Percentiles rank a stretch among this genome's conserved stretches.
Evolutionary conservation across 2,888 invertebrate species (phyloP).

Genomic region (Ophraella communa): DNA sequence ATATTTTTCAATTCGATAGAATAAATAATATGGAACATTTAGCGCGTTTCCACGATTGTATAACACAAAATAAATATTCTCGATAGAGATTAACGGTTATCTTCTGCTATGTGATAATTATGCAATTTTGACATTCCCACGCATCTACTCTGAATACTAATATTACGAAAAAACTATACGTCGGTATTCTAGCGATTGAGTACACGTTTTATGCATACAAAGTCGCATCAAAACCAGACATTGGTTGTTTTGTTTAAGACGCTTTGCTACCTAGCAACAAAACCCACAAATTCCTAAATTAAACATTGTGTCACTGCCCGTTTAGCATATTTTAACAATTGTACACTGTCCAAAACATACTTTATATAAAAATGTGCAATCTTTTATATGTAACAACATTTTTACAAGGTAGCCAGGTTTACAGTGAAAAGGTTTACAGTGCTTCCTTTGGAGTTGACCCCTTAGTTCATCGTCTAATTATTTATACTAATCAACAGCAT

Average conservation of each 20-base stretch:
- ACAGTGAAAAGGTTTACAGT: too few relatives aligned
- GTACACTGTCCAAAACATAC: too few relatives aligned
- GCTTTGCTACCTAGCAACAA: too few relatives aligned
- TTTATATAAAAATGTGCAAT: too few relatives aligned
- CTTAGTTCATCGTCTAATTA: too few relatives aligned
- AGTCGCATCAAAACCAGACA: not conserved
- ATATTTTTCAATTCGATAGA: not conserved
- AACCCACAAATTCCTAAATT: not conserved
- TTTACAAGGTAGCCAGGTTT: too few relatives aligned
- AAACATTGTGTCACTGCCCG: too few relatives aligned
- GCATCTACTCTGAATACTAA: constrained; percentile 25
- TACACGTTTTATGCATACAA: constrained; percentile 18
- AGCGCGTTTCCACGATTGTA: constrained; percentile 17
- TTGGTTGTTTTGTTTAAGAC: not conserved
- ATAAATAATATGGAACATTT: constrained; percentile 6
- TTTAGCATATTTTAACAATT: too few relatives aligned
- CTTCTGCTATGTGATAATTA: constrained; percentile 32
- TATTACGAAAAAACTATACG: constrained; percentile 14
- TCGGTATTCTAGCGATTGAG: constrained; percentile 8
- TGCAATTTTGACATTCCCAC: constrained; percentile 33
- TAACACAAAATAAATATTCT: constrained; percentile 17
- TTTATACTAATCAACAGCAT: too few relatives aligned
- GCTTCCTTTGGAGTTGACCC: too few relatives aligned
- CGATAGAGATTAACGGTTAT: constrained; percentile 31
- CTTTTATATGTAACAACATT: too few relatives aligned